Evolutionary conservation across 2,113 vertebrate species (phyloP).

Genomic region (Candoia aspera): DNA sequence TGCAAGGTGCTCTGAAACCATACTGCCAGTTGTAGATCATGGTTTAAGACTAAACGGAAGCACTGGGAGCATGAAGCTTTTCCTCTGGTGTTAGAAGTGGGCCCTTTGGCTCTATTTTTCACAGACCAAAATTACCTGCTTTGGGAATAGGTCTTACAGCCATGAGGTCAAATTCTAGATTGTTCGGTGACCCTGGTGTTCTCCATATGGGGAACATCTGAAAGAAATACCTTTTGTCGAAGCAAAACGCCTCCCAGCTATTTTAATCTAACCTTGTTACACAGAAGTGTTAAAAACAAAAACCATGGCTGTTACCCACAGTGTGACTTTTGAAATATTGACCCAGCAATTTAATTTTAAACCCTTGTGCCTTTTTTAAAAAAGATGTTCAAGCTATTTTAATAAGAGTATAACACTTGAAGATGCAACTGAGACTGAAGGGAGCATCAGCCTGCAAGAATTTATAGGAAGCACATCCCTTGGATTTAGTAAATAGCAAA

Average conservation of each 20-base stretch:
- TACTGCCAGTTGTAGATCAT: not conserved
- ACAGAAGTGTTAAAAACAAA: constrained; percentile 56
- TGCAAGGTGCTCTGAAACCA: too few relatives aligned
- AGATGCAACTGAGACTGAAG: constrained; percentile 45
- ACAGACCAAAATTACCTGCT: not conserved
- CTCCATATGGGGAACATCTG: not conserved
- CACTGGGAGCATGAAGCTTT: not conserved
- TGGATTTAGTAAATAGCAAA: constrained; percentile 17
- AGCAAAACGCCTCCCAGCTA: not conserved
- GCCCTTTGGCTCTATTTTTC: not conserved
- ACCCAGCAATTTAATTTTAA: constrained; percentile 64
- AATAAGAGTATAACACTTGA: constrained; percentile 62
- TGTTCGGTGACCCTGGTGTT: not conserved
- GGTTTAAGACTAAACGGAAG: not conserved
- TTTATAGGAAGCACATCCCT: constrained; percentile 51
- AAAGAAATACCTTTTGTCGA: not conserved
- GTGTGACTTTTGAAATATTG: constrained; percentile 46
- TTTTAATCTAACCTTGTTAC: constrained; percentile 18
- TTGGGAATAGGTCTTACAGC: not conserved
- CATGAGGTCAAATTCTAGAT: not conserved
- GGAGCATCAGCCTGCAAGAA: constrained; percentile 15
- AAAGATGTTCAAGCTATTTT: constrained; percentile 53
- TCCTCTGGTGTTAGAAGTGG: not conserved
- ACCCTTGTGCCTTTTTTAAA: constrained; percentile 70
- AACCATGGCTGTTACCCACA: constrained; percentile 49